These are phyloP conservation scores for Chrysolina oricalcia DNA, from an alignment of 2,888 invertebrate genomes.

Conservation along the genomic window DNA sequence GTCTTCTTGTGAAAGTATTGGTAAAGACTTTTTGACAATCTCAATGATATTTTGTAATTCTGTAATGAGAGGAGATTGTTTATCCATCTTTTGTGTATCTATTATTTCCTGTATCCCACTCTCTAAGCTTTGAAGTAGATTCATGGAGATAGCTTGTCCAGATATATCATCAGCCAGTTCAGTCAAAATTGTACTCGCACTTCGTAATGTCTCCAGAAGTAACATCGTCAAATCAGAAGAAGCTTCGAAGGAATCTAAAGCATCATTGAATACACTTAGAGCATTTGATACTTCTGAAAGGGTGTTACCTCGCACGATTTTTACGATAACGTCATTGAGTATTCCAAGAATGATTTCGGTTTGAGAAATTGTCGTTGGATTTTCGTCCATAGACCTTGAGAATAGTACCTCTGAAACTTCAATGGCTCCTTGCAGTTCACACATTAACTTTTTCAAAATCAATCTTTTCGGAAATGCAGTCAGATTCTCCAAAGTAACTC, in stretches of 20 bases:
- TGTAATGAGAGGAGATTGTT: background rate
- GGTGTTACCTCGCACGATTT: background rate
- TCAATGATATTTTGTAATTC: background rate
- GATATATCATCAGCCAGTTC: background rate
- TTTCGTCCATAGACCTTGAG: conserved; percentile 25
- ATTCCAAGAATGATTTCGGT: conserved; percentile 37
- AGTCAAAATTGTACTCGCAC: background rate
- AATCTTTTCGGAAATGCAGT: conserved; percentile 18
- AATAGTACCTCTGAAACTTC: conserved; percentile 37
- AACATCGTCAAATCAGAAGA: conserved; percentile 16
- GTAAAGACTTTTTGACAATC: background rate
- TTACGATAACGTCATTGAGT: background rate
- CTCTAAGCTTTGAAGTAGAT: background rate
- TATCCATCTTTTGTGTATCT: background rate
- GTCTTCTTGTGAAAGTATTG: background rate
- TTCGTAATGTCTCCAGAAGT: conserved; percentile 1
- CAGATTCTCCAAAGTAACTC: conserved; percentile 8
- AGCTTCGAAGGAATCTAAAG: background rate
- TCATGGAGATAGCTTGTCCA: background rate
- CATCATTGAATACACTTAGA: background rate
- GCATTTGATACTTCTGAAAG: background rate
- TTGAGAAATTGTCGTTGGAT: conserved; percentile 27
- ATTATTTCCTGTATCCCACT: background rate
- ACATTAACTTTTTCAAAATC: conserved; percentile 24
- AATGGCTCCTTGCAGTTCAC: conserved; percentile 33